phyloP scores from a whole-genome alignment of 2,797 vertebrate species.

The Poliocrania exsul region DNA sequence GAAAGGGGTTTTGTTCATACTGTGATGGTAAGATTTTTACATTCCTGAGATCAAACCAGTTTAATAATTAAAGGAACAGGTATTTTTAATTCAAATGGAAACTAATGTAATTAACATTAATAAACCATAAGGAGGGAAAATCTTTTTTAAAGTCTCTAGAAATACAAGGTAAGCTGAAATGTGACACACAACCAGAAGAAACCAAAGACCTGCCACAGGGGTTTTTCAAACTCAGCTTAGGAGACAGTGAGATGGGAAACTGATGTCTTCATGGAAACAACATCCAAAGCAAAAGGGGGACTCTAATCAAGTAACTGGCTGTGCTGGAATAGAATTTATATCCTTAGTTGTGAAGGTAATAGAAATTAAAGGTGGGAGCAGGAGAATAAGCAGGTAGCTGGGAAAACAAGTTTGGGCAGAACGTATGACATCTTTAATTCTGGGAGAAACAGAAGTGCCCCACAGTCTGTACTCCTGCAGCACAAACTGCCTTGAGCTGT shows the following conservation, averaged over 20 bases:
- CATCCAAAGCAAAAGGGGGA: background rate
- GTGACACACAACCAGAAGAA: background rate
- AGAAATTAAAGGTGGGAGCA: background rate
- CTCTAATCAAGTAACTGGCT: background rate
- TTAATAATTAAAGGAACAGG: background rate
- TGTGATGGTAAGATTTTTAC: background rate
- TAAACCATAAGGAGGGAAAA: background rate
- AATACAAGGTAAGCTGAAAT: background rate
- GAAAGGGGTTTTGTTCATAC: background rate
- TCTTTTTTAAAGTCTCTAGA: background rate
- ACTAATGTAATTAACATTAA: background rate
- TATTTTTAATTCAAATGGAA: background rate
- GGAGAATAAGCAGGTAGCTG: background rate
- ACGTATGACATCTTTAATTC: fast-evolving
- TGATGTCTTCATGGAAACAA: background rate
- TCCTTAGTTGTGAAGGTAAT: background rate
- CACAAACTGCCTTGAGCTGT: background rate
- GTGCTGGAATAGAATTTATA: background rate
- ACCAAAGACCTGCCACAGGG: background rate
- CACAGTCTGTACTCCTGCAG: background rate
- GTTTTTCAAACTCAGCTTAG: background rate
- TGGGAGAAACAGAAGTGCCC: background rate
- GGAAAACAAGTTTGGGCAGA: background rate
- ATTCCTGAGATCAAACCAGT: background rate
- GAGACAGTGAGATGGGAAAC: background rate